Conservation (phyloP, 2,113 vertebrate genomes). For the Trematocara nigrifrons region DNA sequence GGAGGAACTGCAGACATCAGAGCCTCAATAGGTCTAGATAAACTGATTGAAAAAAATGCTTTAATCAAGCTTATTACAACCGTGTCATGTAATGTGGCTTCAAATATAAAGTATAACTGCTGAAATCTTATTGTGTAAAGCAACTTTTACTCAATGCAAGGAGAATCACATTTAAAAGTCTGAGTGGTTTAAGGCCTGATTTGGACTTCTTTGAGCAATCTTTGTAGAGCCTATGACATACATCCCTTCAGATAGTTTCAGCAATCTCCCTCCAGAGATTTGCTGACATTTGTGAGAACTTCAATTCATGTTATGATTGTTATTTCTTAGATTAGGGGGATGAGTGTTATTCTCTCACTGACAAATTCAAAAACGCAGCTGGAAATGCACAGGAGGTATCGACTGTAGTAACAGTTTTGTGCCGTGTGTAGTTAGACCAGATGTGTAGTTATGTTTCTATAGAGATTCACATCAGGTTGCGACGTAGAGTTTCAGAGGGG, state of each 20-base stretch:
- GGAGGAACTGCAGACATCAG: not conserved
- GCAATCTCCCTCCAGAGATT: not conserved
- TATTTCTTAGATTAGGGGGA: not conserved
- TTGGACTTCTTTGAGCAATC: not conserved
- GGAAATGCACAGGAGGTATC: not conserved
- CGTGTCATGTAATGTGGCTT: not conserved
- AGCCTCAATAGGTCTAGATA: not conserved
- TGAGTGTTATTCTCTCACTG: not conserved
- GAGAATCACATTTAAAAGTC: not conserved
- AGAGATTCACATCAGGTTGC: not conserved
- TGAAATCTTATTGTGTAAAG: not conserved
- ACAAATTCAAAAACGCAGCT: not conserved
- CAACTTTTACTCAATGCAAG: not conserved
- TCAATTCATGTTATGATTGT: not conserved
- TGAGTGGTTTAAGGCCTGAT: not conserved
- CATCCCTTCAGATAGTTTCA: not conserved
- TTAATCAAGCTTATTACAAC: not conserved
- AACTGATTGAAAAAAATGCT: not conserved
- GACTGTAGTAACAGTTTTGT: not conserved
- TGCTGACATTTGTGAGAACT: not conserved
- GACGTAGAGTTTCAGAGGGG: not conserved
- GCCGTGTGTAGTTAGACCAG: not conserved
- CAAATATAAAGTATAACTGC: not conserved
- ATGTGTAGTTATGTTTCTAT: not conserved
- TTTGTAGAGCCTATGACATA: not conserved